phyloP scores from a whole-genome alignment of 2,797 vertebrate genomes.

The Mycteria americana region DNA sequence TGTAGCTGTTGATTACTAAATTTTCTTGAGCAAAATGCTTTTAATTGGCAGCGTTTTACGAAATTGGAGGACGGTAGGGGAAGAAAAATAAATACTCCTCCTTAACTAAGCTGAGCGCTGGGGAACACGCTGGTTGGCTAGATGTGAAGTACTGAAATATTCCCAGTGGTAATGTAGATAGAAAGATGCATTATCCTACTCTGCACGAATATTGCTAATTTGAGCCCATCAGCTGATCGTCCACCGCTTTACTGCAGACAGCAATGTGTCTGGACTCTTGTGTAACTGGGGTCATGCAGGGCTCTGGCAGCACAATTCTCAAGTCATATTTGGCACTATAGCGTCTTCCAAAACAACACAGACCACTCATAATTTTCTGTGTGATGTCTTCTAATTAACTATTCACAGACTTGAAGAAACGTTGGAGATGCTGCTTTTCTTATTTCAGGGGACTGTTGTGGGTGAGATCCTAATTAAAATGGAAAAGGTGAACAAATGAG shows the following conservation, averaged over 20 bases:
- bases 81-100: not conserved
- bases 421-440: not conserved
- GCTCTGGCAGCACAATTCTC: not conserved
- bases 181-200: not conserved
- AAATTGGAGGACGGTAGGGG: accelerated
- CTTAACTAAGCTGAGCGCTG: not conserved
- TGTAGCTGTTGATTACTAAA: not conserved
- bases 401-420: not conserved
- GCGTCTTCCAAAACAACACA: not conserved
- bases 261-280: not conserved
- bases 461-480: not conserved
- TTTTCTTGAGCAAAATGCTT: not conserved
- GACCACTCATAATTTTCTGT: not conserved
- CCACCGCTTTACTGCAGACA: not conserved
- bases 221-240: not conserved
- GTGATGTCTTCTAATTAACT: not conserved
- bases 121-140: not conserved
- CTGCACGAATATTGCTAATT: not conserved
- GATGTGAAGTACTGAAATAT: not conserved
- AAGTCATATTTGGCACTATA: conserved; percentile 7
- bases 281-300: not conserved
- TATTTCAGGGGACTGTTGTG: not conserved
- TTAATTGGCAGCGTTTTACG: not conserved
- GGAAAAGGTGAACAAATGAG: not conserved
- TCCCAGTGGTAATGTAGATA: not conserved